Percentiles rank a stretch among this genome's conserved stretches.
Evolutionary conservation across 2,888 invertebrate species (phyloP).

Genomic region (Diaprepes abbreviatus): DNA sequence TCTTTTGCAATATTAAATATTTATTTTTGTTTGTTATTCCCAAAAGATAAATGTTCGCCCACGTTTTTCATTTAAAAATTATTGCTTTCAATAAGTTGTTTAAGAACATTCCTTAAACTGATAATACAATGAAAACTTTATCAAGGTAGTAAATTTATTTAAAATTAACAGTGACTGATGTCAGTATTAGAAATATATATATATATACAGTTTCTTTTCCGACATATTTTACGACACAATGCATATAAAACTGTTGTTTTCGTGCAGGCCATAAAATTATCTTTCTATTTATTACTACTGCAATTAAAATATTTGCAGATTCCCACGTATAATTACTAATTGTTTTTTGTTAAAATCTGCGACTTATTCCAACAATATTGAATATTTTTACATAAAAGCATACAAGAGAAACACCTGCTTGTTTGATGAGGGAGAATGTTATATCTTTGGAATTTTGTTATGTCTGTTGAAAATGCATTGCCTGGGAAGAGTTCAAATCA

Average conservation of each 20-base stretch:
- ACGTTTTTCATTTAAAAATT: no score
- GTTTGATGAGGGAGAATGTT: neutral
- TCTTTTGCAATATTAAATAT: no score
- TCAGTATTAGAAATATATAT: neutral
- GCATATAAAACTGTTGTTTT: constrained; percentile 27
- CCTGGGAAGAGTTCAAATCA: neutral
- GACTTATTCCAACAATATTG: constrained; percentile 29
- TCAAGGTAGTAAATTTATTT: no score
- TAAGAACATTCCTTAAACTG: no score
- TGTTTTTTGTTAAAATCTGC: constrained; percentile 35
- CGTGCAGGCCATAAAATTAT: constrained; percentile 40
- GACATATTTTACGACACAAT: constrained; percentile 21
- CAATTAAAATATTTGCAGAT: constrained; percentile 49
- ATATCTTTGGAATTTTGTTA: constrained; percentile 14
- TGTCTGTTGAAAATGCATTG: constrained; percentile 1
- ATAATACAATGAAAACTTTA: no score
- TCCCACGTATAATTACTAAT: constrained; percentile 47
- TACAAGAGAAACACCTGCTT: neutral
- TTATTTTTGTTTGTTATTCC: no score
- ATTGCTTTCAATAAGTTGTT: no score
- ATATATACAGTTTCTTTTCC: neutral
- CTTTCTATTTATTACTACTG: constrained; percentile 38
- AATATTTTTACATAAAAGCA: constrained; percentile 26
- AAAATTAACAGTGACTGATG: no score
- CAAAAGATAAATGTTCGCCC: no score